Percentiles rank a stretch among this genome's conserved stretches.
Conservation (phyloP, 2,888 invertebrate genomes). For the Latrodectus elegans region DNA sequence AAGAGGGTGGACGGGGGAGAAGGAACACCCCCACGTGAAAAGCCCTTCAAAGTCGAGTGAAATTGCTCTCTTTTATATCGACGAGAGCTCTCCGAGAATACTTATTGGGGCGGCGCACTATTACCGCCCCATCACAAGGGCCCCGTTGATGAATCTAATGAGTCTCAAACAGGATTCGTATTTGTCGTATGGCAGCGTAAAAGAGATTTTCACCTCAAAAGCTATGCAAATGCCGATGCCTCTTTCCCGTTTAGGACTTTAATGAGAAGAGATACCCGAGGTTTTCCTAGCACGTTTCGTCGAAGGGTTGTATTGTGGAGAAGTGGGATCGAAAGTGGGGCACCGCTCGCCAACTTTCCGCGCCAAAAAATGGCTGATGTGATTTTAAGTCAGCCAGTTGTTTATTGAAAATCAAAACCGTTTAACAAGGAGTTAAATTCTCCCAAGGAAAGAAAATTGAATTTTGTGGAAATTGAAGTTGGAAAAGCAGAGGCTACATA, state of each 20-base stretch:
- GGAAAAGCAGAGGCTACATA: too few species aligned
- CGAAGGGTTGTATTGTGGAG: slow-evolving; percentile 22
- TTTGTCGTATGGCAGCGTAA: slow-evolving; percentile 53
- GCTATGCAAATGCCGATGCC: slow-evolving; percentile 58
- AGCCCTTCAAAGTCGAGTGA: slow-evolving; percentile 56
- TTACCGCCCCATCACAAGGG: slow-evolving; percentile 57
- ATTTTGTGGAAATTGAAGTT: too few species aligned
- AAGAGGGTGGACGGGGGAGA: background rate
- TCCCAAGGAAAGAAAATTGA: too few species aligned
- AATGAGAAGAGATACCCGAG: slow-evolving; percentile 46
- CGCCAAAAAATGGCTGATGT: background rate
- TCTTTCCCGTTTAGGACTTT: slow-evolving; percentile 47
- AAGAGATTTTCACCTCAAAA: slow-evolving; percentile 52
- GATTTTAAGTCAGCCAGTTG: background rate
- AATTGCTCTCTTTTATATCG: slow-evolving; percentile 59
- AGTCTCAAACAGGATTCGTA: slow-evolving; percentile 59
- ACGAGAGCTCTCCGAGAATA: slow-evolving; percentile 42
- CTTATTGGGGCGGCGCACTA: slow-evolving; percentile 42
- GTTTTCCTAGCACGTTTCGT: slow-evolving; percentile 13
- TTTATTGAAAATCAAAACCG: too few species aligned
- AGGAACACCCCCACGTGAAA: slow-evolving; percentile 17
- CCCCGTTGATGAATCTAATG: slow-evolving; percentile 64
- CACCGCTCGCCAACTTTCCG: background rate
- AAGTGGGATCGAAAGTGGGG: slow-evolving; percentile 19
- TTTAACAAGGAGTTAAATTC: too few species aligned